Percentiles rank a stretch among this genome's conserved stretches.
Evolutionary conservation across 2,888 invertebrate species (phyloP).

Genomic region (Diplazon laetatorius): DNA sequence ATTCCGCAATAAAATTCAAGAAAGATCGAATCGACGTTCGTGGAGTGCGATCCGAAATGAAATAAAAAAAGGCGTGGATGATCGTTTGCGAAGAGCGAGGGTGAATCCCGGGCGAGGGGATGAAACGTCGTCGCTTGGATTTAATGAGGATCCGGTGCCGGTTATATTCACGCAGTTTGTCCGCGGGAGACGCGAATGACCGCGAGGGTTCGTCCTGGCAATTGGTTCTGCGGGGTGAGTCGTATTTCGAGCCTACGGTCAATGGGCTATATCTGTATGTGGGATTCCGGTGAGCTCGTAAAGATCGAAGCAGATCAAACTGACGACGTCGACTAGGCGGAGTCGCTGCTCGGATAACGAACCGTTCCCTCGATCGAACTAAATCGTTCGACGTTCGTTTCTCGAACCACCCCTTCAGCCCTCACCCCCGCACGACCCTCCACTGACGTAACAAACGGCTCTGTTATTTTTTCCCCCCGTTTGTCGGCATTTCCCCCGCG

Average conservation of each 20-base stretch:
- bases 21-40: too few species aligned
- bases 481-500: conserved; percentile 47
- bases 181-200: conserved; percentile 43
- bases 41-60: not conserved
- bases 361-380: conserved; percentile 69
- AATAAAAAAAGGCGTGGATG: not conserved
- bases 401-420: conserved; percentile 47
- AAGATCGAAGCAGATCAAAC: conserved; percentile 61
- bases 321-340: conserved; percentile 61
- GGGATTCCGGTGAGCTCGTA: conserved; percentile 40
- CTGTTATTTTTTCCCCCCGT: conserved; percentile 20
- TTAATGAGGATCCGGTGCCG: conserved; percentile 25
- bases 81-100: not conserved
- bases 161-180: conserved; percentile 39
- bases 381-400: conserved; percentile 67
- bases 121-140: not conserved
- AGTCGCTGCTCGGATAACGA: conserved; percentile 65
- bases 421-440: conserved; percentile 43
- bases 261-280: conserved; percentile 32
- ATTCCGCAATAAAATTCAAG: too few species aligned
- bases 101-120: not conserved
- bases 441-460: conserved; percentile 62
- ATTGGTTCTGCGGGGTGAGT: conserved; percentile 38
- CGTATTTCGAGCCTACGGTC: conserved; percentile 24
- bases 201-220: conserved; percentile 27